These are phyloP conservation scores for Neopipo cinnamomea DNA, from an alignment of 2,113 vertebrate genomes.

Conservation along the genomic window DNA sequence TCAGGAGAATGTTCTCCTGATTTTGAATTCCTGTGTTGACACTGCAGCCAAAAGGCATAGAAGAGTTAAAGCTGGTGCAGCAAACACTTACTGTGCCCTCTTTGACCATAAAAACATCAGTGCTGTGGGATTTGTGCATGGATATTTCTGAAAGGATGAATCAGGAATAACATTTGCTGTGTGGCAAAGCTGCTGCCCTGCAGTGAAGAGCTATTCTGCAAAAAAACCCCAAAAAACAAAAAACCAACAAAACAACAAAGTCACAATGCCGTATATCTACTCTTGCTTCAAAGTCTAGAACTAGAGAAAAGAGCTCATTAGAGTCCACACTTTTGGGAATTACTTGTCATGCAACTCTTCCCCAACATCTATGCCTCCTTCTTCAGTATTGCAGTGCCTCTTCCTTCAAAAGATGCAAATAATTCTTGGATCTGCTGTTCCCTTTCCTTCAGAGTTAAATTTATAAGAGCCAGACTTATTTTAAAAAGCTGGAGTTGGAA, in stretches of 20 bases:
- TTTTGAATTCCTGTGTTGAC: background rate
- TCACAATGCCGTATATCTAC: background rate
- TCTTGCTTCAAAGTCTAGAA: background rate
- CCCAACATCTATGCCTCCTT: background rate
- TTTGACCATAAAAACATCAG: background rate
- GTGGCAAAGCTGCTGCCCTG: background rate
- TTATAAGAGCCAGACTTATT: background rate
- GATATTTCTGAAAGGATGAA: background rate
- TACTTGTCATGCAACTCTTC: background rate
- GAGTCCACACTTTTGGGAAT: background rate
- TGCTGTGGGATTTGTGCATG: background rate
- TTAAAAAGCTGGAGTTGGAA: background rate
- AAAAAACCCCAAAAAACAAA: background rate
- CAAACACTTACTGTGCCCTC: background rate
- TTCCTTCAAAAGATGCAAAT: background rate
- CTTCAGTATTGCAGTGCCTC: background rate
- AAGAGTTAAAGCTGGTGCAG: background rate
- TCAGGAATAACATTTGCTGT: background rate
- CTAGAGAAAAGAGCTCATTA: background rate
- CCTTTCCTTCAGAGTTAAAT: background rate
- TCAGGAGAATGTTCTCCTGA: background rate
- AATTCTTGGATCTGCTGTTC: background rate
- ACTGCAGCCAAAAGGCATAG: background rate
- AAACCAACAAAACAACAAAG: background rate
- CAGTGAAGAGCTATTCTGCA: background rate